Evolutionary conservation across 2,888 invertebrate genomes (phyloP).

Genomic region (Scrobipalpa atriplicella): DNA sequence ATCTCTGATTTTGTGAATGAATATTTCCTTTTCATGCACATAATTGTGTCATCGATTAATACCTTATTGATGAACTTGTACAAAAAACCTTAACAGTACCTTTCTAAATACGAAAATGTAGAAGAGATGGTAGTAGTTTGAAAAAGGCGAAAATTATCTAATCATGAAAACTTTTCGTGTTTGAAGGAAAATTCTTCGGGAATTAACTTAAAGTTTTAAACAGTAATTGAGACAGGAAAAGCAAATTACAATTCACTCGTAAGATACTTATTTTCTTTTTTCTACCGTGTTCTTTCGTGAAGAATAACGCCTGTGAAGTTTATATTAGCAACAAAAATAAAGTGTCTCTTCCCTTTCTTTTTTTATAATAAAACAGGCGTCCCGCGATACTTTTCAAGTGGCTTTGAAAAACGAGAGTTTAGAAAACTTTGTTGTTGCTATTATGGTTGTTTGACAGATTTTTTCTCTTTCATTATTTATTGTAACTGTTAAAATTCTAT

Average conservation of each 20-base stretch:
- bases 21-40: neutral
- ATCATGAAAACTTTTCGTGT: too few relatives aligned
- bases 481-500: neutral
- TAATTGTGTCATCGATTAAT: neutral
- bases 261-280: neutral
- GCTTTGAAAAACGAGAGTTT: conserved; percentile 9
- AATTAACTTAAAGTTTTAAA: too few relatives aligned
- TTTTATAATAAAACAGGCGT: conserved; percentile 1
- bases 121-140: too few relatives aligned
- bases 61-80: neutral
- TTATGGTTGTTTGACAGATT: conserved; percentile 14
- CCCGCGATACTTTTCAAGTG: neutral
- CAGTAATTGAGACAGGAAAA: too few relatives aligned
- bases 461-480: neutral
- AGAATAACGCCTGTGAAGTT: conserved; percentile 1
- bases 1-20: neutral
- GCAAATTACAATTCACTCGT: too few relatives aligned
- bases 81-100: too few relatives aligned
- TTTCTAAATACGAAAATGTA: too few relatives aligned
- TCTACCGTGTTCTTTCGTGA: too few relatives aligned
- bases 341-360: neutral
- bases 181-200: neutral
- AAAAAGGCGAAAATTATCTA: neutral
- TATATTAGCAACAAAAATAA: conserved; percentile 5
- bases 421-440: neutral